A percentile compares a stretch with the other conserved stretches of the same genome.
phyloP scores from a whole-genome alignment of 2,888 invertebrate genomes.

The Elysia crispata region DNA sequence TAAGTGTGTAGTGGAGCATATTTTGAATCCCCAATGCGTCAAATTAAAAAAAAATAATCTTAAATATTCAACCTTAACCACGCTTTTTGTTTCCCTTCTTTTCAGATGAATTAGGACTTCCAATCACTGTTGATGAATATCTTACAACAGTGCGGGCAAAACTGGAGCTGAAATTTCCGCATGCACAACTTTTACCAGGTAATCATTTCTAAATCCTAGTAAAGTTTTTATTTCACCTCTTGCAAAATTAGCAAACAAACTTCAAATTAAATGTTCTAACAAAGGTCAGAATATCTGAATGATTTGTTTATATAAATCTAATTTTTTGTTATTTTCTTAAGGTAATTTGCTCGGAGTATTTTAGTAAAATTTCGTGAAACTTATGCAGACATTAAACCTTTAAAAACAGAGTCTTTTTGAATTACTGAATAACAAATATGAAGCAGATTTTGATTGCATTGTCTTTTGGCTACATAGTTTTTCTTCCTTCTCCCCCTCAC shows the following conservation, averaged over 20 bases:
- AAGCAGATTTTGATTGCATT: not conserved
- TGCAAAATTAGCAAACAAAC: too few species aligned
- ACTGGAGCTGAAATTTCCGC: slow-evolving; percentile 31
- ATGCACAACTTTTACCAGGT: slow-evolving; percentile 39
- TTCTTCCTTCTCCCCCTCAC: slow-evolving; percentile 66
- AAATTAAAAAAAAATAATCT: too few species aligned
- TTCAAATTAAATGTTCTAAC: too few species aligned
- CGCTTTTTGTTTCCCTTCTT: not conserved
- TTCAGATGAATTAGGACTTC: slow-evolving; percentile 23
- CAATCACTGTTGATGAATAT: slow-evolving; percentile 45
- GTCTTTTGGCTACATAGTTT: not conserved
- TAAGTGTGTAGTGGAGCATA: too few species aligned
- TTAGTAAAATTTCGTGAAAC: too few species aligned
- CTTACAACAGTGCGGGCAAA: slow-evolving; percentile 16
- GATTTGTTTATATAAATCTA: too few species aligned
- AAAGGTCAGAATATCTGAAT: too few species aligned
- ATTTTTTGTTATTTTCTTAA: too few species aligned
- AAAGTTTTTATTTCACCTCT: not conserved
- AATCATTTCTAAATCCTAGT: not conserved
- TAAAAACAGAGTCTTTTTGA: not conserved
- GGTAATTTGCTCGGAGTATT: too few species aligned
- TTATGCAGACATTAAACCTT: too few species aligned
- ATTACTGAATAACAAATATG: not conserved
- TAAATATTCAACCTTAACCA: not conserved
- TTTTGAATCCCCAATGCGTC: too few species aligned